Evolutionary conservation across 2,888 invertebrate genomes (phyloP), one percentile per base, ranked within the genome.

Genomic region (Eupithecia abbreviata): DNA sequence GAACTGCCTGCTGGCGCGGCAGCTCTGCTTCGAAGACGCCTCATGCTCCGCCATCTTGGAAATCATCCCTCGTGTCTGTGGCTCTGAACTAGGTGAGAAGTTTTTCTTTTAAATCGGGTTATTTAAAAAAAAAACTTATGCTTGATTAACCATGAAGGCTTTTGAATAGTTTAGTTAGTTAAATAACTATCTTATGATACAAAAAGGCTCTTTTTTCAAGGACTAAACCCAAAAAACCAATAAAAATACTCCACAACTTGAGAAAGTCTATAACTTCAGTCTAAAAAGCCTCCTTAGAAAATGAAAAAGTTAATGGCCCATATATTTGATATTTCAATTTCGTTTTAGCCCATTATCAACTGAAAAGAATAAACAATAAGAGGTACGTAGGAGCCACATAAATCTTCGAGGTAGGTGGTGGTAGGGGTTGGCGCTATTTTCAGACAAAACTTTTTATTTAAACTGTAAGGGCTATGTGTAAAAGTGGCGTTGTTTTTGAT

Each of bases 41-140:
- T 98, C 98, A 83, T 98, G 98, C 94, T 97, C 98, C 83, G 97
- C 98, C 81, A 98, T 98, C 91, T 93, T 98, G 90, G 98, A 98
- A 95, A 98, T 98, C 88, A 98, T 98, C 90, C 98, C 98, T 75
- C 96, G 98, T 86, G 98, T 98, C 85, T 98, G 98, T 92, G 98
- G 98, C 82, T 97, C 98, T 82, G 98, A 98, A 96, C 96, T 98
- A 91, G 98, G 98, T 98, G 92, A 97, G 97, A 95, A 6, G 6
- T 45, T 45, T 4, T 45, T 45, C 1, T 45, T 45, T 45, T 45
- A 7, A 45, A 45, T 45, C 45, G 45, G 6, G 45, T 7, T 5
- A 45, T 45, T 45, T 45, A 7, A 30, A 30, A 30, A 30, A 30
- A 30, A 30, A 45, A 4, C 45, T 45, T 45, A 45, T 5, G 45